Evolutionary conservation across 2,797 vertebrate genomes (phyloP).

Genomic region (Bradypodion ventrale): DNA sequence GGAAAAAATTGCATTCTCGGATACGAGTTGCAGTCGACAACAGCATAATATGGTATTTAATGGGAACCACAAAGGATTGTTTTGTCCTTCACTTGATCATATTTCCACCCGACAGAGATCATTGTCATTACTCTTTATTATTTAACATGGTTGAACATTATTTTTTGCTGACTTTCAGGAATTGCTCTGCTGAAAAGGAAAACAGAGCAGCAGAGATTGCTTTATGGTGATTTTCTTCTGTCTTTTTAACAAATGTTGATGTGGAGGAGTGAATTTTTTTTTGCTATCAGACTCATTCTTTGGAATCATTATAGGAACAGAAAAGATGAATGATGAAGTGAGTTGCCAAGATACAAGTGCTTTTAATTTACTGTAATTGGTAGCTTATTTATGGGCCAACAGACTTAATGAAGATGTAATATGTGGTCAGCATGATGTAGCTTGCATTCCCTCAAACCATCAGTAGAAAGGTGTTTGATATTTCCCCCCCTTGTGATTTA

Average conservation of each 20-base stretch:
- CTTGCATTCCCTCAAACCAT: conserved; percentile 17
- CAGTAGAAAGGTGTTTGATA: conserved; percentile 27
- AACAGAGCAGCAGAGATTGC: background rate
- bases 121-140: background rate
- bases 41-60: too few relatives aligned
- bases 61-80: background rate
- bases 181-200: background rate
- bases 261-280: background rate
- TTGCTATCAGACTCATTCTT: background rate
- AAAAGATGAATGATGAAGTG: conserved; percentile 37
- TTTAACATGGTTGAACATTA: background rate
- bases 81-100: background rate
- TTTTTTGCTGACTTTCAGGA: background rate
- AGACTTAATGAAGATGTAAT: conserved; percentile 44
- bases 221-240: background rate
- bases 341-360: conserved; percentile 36
- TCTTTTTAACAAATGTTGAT: background rate
- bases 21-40: too few relatives aligned
- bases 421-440: background rate
- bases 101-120: background rate
- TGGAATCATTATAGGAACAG: conserved; percentile 21
- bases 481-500: conserved; percentile 35
- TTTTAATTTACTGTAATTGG: conserved; percentile 53
- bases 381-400: conserved; percentile 14
- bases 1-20: too few relatives aligned